Conservation (phyloP, 2,888 invertebrate genomes). For the Euclidia mi region DNA sequence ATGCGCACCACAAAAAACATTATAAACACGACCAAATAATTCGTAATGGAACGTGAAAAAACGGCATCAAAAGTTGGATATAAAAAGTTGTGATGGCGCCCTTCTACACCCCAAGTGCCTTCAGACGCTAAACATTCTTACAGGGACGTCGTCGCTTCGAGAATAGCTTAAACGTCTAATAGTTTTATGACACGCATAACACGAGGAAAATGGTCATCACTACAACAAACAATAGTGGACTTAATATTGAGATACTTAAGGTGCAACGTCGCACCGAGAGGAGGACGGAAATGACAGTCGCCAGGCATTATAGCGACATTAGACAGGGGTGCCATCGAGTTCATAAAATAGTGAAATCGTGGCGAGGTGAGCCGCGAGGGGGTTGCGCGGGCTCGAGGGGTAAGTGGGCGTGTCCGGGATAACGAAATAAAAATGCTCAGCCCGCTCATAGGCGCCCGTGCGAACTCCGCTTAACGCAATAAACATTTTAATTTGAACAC, state of each 20-base stretch:
- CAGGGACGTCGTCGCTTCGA: constrained; percentile 81
- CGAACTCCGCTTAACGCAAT: constrained; percentile 88
- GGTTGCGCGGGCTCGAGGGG: constrained; percentile 44
- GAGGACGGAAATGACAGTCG: constrained; percentile 81
- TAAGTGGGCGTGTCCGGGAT: constrained; percentile 69
- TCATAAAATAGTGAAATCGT: constrained; percentile 81
- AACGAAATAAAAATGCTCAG: constrained; percentile 88
- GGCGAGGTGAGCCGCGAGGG: constrained; percentile 62
- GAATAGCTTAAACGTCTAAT: constrained; percentile 89
- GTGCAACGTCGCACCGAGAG: constrained; percentile 54
- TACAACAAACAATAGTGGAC: constrained; percentile 59
- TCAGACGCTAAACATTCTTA: constrained; percentile 74
- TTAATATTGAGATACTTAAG: constrained; percentile 63
- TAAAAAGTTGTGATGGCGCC: constrained; percentile 79
- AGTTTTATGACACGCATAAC: constrained; percentile 90
- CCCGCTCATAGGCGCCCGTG: constrained; percentile 80
- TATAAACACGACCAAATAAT: constrained; percentile 79
- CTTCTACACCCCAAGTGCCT: constrained; percentile 77
- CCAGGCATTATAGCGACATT: constrained; percentile 82
- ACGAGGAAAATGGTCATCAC: constrained; percentile 64
- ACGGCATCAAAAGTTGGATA: constrained; percentile 71
- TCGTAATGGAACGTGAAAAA: constrained; percentile 83
- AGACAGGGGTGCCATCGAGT: constrained; percentile 81
- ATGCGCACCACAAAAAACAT: constrained; percentile 74
- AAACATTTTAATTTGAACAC: constrained; percentile 90